These are phyloP conservation scores for Artibeus jamaicensis DNA, from an alignment of 2,797 vertebrate genomes.

Conservation along the genomic window DNA sequence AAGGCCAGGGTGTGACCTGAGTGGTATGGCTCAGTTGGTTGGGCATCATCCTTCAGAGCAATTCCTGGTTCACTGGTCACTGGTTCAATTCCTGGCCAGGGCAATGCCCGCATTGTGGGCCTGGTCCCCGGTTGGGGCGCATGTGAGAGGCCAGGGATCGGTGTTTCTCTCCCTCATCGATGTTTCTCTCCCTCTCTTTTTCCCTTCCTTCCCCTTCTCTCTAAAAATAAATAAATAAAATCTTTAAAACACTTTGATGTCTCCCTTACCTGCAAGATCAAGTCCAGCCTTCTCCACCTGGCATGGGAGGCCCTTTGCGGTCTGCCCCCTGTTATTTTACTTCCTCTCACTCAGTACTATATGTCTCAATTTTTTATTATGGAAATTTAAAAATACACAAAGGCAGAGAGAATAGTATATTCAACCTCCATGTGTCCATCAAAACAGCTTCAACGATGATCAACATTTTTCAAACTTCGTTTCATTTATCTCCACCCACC, in stretches of 20 bases:
- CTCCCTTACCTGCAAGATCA: not conserved
- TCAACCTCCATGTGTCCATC: not conserved
- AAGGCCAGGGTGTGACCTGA: not conserved
- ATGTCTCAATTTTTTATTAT: not conserved
- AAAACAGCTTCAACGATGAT: not conserved
- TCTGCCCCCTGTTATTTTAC: not conserved
- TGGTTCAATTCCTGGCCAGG: no score
- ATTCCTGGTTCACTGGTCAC: no score
- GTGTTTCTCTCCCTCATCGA: not conserved
- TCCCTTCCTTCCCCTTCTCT: no score
- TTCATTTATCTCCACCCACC: not conserved
- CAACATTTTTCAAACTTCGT: conserved; percentile 26
- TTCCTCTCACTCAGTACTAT: not conserved
- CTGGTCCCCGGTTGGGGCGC: no score
- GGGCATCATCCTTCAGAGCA: not conserved
- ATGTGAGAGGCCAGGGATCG: no score
- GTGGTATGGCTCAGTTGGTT: not conserved
- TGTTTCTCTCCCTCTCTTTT: no score
- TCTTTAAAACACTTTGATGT: not conserved
- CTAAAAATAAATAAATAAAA: no score
- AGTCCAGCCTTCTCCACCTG: not conserved
- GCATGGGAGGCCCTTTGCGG: not conserved
- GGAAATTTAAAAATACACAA: not conserved
- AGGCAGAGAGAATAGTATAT: not conserved
- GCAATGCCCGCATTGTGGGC: no score